phyloP scores from a whole-genome alignment of 2,113 vertebrate genomes.

The Malurus melanocephalus region DNA sequence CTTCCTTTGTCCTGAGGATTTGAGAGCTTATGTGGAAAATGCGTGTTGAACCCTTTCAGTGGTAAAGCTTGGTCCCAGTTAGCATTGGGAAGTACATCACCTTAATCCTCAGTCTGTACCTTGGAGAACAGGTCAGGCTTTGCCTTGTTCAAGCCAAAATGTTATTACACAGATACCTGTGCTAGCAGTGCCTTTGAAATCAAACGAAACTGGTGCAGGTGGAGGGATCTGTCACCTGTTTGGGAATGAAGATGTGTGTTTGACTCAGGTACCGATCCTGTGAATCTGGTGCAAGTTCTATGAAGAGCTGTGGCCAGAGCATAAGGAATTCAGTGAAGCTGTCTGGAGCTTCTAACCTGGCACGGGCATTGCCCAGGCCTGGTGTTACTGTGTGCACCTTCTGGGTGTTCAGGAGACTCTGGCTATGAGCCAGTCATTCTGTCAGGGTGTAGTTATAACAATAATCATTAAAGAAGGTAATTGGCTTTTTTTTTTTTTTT shows the following conservation, averaged over 20 bases:
- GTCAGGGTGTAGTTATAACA: neutral
- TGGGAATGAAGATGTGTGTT: neutral
- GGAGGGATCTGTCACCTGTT: neutral
- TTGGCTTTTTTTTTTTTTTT: neutral
- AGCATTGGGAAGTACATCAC: accelerated
- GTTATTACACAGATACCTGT: accelerated
- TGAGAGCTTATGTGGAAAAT: neutral
- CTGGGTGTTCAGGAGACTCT: accelerated
- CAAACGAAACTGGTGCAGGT: neutral
- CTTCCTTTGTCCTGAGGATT: neutral
- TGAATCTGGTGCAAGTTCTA: neutral
- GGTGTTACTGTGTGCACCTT: accelerated
- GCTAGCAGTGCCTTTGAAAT: neutral
- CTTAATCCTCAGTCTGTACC: too few relatives aligned
- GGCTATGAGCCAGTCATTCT: neutral
- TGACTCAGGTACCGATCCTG: neutral
- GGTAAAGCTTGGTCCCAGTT: neutral
- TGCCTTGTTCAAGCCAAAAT: neutral
- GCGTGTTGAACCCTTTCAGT: accelerated
- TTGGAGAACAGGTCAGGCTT: neutral
- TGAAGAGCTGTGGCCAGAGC: neutral
- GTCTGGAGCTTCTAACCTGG: neutral
- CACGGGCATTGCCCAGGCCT: neutral
- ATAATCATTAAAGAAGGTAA: neutral
- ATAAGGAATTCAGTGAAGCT: neutral